Conservation (phyloP, 2,113 vertebrate species). For the Aix galericulata region DNA sequence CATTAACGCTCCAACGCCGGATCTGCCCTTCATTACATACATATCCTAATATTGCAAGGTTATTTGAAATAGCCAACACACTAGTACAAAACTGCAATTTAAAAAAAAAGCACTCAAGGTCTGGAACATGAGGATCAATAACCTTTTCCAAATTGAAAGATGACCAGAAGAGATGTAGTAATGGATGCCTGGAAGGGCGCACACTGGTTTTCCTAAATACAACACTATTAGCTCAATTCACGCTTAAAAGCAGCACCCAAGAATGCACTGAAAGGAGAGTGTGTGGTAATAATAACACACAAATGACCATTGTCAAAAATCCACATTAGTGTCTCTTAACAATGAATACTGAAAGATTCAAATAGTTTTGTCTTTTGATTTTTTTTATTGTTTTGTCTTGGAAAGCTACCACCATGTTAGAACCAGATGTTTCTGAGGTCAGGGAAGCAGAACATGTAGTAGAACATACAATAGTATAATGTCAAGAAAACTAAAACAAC, state of each 20-base stretch:
- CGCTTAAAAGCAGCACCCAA: background rate
- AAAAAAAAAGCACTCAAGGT: background rate
- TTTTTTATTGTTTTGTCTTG: background rate
- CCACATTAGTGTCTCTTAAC: background rate
- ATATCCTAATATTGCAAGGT: background rate
- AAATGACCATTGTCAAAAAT: background rate
- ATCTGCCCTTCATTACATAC: background rate
- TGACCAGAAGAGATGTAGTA: background rate
- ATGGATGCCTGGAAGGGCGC: background rate
- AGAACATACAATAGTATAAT: background rate
- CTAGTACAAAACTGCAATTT: background rate
- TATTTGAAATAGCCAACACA: background rate
- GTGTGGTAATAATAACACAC: background rate
- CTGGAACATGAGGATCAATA: background rate
- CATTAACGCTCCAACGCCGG: background rate
- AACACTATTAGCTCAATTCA: background rate
- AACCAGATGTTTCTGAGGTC: background rate
- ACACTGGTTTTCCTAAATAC: background rate
- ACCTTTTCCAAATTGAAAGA: background rate
- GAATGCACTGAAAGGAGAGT: conserved; percentile 3
- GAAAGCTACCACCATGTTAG: background rate
- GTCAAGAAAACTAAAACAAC: background rate
- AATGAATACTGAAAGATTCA: background rate
- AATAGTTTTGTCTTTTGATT: background rate
- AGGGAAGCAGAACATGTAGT: background rate